phyloP scores from a whole-genome alignment of 1,140 invertebrate species.

The Drosophila melanogaster region Release_6_plus_ISO1_MT NT_033779.5:20843001-20843500 shows the following conservation, averaged over 20 bases:
- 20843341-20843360: conserved; percentile 32
- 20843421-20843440: conserved; percentile 18
- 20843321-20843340: conserved; percentile 48
- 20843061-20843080: conserved; percentile 5
- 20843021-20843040: background rate
- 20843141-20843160: conserved; percentile 19
- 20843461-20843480: conserved; percentile 5
- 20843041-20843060: conserved; percentile 49
- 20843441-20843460: conserved; percentile 30
- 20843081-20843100: background rate
- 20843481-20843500: background rate
- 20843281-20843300: conserved; percentile 56
- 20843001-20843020: conserved; percentile 19
- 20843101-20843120: conserved; percentile 41
- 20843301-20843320: conserved; percentile 75
- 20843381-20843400: too few relatives aligned
- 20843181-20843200: conserved; percentile 63
- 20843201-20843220: conserved; percentile 29
- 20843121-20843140: conserved; percentile 56
- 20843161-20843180: background rate
- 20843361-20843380: conserved; percentile 14
- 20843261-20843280: conserved; percentile 37
- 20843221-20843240: conserved; percentile 11
- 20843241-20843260: conserved; percentile 37
- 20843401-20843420: conserved; percentile 12